Evolutionary conservation across 2,888 invertebrate species (phyloP), one percentile per base, ranked within the genome.

Genomic region (Caenorhabditis zanzibari): DNA sequence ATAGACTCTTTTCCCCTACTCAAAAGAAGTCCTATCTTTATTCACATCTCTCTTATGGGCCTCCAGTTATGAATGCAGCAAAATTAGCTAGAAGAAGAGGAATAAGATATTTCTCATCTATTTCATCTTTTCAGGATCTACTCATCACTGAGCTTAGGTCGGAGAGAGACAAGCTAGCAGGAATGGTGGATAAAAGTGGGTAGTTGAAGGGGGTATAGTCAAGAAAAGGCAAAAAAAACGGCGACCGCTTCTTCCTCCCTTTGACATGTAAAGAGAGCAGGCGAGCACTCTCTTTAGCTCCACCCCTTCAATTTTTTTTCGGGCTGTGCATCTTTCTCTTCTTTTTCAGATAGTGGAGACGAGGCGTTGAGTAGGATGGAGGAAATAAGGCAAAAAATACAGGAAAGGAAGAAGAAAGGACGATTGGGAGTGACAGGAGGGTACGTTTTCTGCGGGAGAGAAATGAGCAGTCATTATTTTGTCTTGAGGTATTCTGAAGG

Each of bases 381-480:
- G 74, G 89, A 90, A 63, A 85, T 91, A 56, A 71, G 88, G n/a
- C 90, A 90, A 69, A 88, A 85, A 73, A 89, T 91, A 26, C 90
- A 90, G 52, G 91, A 90, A 58, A 85, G 89, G 38, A 86, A 80
- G 72, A 85, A 85, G 69, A 87, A 86, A 73, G 86, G 87, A n/a
- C 69, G 87, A 38, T 22, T 87, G 35, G 86, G 80, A 35, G 80
- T 76, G n/a, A 69, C 87, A 41, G 87, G 85, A 58, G 86, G 87
- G 82, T 82, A 66, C 59, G 35, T 35, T 52, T 63, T 5, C n/a
- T n/a, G 16, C 19, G 14, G 47, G 7, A n/a, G 24, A 32, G 71
- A 28, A n/a, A 47, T 32, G 47, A 32, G 59, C 19, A 47, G 47
- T 47, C 47, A 47, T 47, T 47, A 47, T 47, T n/a, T 4, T 47